phyloP scores from a whole-genome alignment of 2,113 vertebrate species.

The Xenopus borealis region DNA sequence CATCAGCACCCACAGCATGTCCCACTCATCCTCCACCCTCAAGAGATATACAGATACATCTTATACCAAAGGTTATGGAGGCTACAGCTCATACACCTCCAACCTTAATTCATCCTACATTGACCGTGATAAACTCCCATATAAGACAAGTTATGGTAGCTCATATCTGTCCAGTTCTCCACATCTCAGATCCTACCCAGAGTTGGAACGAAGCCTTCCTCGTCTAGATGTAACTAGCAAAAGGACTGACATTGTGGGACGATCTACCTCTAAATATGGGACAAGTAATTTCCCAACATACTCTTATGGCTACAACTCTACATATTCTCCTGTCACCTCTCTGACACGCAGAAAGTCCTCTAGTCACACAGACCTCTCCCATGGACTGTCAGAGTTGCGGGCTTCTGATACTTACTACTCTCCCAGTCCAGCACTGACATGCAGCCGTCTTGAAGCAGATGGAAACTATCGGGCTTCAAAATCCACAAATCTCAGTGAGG shows the following conservation, averaged over 20 bases:
- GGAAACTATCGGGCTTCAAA: neutral
- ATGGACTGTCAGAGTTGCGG: constrained; percentile 30
- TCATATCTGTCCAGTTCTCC: constrained; percentile 5
- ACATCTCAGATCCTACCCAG: constrained; percentile 22
- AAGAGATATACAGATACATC: constrained; percentile 29
- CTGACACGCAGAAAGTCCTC: constrained; percentile 31
- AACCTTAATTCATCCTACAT: constrained; percentile 20
- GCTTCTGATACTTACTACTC: constrained; percentile 27
- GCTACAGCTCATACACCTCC: constrained; percentile 15
- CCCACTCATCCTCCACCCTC: constrained; percentile 23
- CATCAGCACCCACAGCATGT: constrained; percentile 12
- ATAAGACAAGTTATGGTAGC: constrained; percentile 6
- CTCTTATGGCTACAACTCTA: constrained; percentile 14
- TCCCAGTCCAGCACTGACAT: constrained; percentile 11
- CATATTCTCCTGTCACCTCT: constrained; percentile 20
- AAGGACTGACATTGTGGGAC: constrained; percentile 20
- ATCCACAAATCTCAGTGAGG: constrained; percentile 2
- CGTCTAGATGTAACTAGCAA: constrained; percentile 16
- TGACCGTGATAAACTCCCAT: constrained; percentile 21
- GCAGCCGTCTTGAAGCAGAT: constrained; percentile 8
- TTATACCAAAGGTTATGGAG: constrained; percentile 26
- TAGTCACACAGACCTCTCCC: constrained; percentile 31
- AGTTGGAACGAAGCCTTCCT: constrained; percentile 28
- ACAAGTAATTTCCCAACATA: constrained; percentile 4
- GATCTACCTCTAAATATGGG: constrained; percentile 24